phyloP scores from a whole-genome alignment of 37 sponge, comb jelly and placozoan species.

The Cliona cf. orientalis region DNA sequence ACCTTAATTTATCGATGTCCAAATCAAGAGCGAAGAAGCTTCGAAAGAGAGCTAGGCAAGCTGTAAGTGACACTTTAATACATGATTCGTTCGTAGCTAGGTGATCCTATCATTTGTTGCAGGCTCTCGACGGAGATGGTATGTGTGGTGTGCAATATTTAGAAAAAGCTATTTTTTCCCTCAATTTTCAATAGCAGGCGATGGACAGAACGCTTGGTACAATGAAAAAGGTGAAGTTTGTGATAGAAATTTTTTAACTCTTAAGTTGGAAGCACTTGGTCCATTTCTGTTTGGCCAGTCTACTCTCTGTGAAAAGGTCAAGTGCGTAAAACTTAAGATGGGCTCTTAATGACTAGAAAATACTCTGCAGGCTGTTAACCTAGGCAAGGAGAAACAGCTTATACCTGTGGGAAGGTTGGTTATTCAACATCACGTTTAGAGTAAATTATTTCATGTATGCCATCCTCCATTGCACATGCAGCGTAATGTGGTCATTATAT shows the following conservation, averaged over 20 bases:
- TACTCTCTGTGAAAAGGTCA: conserved; percentile 34
- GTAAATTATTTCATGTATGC: background rate
- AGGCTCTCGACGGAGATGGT: too few species aligned
- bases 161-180: background rate
- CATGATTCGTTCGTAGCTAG: background rate
- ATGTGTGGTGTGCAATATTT: too few species aligned
- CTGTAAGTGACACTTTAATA: too few species aligned
- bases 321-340: background rate
- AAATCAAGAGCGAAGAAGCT: too few species aligned
- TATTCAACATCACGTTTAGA: too few species aligned
- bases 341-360: background rate
- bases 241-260: background rate
- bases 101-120: too few species aligned
- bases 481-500: too few species aligned
- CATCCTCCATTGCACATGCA: too few species aligned
- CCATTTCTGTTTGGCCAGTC: conserved; percentile 50
- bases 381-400: background rate
- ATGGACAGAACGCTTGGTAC: background rate
- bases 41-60: too few species aligned
- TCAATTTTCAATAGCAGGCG: background rate
- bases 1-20: too few species aligned
- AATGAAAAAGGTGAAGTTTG: conserved; percentile 2
- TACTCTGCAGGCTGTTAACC: conserved; percentile 12
- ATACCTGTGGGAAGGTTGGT: conserved; percentile 21
- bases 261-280: conserved; percentile 17